Conservation (phyloP, 2,113 vertebrate genomes). For the Ceyx margarethae region DNA sequence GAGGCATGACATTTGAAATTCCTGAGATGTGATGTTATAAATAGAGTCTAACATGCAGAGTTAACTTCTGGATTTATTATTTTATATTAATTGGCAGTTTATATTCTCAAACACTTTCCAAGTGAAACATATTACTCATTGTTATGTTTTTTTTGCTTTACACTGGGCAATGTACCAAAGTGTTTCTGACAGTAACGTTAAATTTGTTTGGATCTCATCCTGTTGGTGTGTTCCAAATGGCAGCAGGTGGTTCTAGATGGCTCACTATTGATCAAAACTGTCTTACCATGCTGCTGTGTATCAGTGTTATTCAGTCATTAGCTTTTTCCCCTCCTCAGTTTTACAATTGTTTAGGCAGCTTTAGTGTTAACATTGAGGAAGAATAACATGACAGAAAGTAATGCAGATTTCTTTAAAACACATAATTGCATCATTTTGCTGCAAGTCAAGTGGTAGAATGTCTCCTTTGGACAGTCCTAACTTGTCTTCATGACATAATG, state of each 20-base stretch:
- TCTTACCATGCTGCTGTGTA: neutral
- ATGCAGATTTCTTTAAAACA: neutral
- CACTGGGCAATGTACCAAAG: neutral
- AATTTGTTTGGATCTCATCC: neutral
- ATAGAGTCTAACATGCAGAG: neutral
- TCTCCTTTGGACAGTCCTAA: neutral
- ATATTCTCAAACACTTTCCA: neutral
- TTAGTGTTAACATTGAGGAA: neutral
- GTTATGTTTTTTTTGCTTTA: neutral
- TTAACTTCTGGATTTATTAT: neutral
- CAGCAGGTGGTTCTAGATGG: constrained; percentile 1
- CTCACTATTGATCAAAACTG: neutral
- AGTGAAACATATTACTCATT: neutral
- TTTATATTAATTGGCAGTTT: neutral
- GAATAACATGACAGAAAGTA: neutral
- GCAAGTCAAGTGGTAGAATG: neutral
- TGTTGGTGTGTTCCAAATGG: neutral
- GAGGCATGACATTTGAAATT: neutral
- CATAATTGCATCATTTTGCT: neutral
- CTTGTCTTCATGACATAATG: neutral
- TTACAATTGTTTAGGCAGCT: neutral
- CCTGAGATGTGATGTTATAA: neutral
- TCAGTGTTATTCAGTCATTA: neutral
- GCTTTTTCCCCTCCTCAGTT: neutral
- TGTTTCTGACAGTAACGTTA: neutral